Percentiles rank a stretch among this genome's conserved stretches.
These are phyloP conservation scores for Arenaria interpres DNA, from an alignment of 2,113 vertebrate genomes.

Conservation along the genomic window DNA sequence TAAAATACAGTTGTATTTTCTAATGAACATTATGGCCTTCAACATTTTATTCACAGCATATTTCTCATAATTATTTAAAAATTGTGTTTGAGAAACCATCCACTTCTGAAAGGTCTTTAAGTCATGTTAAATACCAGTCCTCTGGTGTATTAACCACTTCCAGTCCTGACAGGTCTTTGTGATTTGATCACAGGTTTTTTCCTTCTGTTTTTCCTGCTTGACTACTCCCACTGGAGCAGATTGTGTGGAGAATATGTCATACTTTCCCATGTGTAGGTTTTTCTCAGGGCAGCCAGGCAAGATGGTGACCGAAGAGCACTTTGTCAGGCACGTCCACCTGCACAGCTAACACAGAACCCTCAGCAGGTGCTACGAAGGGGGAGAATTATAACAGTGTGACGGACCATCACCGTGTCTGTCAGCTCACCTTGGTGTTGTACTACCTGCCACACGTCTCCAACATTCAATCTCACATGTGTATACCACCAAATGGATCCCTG, in stretches of 20 bases:
- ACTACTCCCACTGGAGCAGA: background rate
- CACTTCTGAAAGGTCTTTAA: background rate
- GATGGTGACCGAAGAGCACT: background rate
- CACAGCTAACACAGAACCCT: background rate
- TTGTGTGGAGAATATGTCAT: background rate
- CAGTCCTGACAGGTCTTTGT: background rate
- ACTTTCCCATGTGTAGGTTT: background rate
- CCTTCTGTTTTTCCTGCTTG: background rate
- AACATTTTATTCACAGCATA: background rate
- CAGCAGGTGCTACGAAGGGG: background rate
- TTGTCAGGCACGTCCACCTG: background rate
- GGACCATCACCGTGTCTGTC: background rate
- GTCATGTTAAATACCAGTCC: background rate
- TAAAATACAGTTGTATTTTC: background rate
- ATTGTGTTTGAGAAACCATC: background rate
- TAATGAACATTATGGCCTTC: background rate
- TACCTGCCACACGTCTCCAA: background rate
- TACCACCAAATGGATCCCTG: background rate
- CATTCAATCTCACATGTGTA: fast-evolving
- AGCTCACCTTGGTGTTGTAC: background rate
- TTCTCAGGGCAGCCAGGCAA: background rate
- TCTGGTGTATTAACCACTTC: background rate
- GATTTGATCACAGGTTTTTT: background rate
- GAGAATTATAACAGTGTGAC: fast-evolving
- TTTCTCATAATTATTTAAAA: background rate